phyloP scores from a whole-genome alignment of 2,888 invertebrate genomes.

The Eurois occulta region DNA sequence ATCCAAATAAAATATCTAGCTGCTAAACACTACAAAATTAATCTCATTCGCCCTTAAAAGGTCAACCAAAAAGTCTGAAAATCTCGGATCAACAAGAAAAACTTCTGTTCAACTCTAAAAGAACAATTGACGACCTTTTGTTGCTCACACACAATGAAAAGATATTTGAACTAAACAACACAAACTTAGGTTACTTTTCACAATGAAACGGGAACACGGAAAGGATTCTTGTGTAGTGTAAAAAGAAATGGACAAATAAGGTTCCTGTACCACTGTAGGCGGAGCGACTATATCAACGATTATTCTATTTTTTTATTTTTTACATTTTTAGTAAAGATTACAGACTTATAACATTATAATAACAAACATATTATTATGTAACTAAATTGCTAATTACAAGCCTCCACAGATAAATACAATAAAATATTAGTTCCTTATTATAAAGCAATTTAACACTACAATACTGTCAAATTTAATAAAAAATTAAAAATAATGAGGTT shows the following conservation, averaged over 20 bases:
- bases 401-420: too few relatives aligned
- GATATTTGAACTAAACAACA: constrained; percentile 41
- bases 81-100: constrained; percentile 19
- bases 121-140: constrained; percentile 43
- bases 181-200: constrained; percentile 33
- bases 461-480: too few relatives aligned
- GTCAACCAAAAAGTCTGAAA: neutral
- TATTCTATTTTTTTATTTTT: too few relatives aligned
- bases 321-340: too few relatives aligned
- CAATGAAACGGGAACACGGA: constrained; percentile 28
- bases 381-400: too few relatives aligned
- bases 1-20: neutral
- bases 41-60: neutral
- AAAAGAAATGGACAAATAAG: constrained; percentile 41
- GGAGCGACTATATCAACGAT: neutral
- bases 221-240: constrained; percentile 41
- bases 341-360: too few relatives aligned
- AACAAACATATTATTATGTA: too few relatives aligned
- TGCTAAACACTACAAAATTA: neutral
- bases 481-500: too few relatives aligned
- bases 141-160: constrained; percentile 33
- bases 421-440: too few relatives aligned
- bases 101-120: constrained; percentile 15
- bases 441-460: too few relatives aligned
- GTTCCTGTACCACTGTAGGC: neutral